Evolutionary conservation across 2,888 invertebrate species (phyloP).

Genomic region (Spisula solida): DNA sequence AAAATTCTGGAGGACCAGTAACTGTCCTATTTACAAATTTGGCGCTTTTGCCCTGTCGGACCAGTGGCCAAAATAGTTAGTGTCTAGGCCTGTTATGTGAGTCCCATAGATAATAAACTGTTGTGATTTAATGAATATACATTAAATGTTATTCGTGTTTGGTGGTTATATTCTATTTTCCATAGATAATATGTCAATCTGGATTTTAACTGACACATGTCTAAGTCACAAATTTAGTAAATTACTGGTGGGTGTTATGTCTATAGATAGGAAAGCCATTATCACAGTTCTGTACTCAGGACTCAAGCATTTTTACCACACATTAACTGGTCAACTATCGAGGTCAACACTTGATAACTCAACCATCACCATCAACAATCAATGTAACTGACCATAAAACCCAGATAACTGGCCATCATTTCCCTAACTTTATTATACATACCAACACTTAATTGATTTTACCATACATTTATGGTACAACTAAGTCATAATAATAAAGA

Average conservation of each 20-base stretch:
- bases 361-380: constrained; percentile 6
- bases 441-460: constrained; percentile 7
- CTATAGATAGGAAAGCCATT: not conserved
- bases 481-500: not conserved
- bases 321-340: not conserved
- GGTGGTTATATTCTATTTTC: too few species aligned
- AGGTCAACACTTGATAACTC: constrained; percentile 10
- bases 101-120: too few species aligned
- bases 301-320: not conserved
- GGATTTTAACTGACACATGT: too few species aligned
- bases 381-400: constrained; percentile 6
- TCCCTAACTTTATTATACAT: constrained; percentile 8
- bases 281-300: not conserved
- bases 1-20: too few species aligned
- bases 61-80: too few species aligned
- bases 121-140: too few species aligned
- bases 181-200: not conserved
- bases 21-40: too few species aligned
- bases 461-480: constrained; percentile 10
- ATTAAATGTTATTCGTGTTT: too few species aligned
- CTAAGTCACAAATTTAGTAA: not conserved
- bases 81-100: too few species aligned
- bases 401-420: not conserved
- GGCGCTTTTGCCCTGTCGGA: too few species aligned
- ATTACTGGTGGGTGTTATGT: too few species aligned